Conservation (phyloP, 2,797 vertebrate genomes). For the Varecia variegata region DNA sequence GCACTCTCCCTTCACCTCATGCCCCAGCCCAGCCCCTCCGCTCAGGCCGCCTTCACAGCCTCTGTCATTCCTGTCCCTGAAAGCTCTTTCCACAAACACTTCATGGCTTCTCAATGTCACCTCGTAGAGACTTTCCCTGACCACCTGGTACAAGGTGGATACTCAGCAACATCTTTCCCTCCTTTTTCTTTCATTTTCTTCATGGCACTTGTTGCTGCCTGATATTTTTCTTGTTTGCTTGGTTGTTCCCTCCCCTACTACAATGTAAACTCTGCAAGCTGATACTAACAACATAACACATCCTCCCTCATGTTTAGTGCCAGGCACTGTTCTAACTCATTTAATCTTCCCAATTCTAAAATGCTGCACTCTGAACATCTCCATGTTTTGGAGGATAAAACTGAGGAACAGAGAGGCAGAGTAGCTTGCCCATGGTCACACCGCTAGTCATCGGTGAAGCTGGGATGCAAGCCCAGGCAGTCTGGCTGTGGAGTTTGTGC, state of each 20-base stretch:
- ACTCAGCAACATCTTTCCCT: background rate
- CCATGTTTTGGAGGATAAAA: background rate
- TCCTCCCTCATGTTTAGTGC: background rate
- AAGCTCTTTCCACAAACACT: background rate
- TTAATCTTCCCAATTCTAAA: background rate
- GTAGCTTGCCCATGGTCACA: background rate
- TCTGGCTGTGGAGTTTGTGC: background rate
- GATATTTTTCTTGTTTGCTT: background rate
- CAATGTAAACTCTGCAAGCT: background rate
- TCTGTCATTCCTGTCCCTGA: background rate
- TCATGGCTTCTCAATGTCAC: background rate
- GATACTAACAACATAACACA: background rate
- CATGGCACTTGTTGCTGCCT: background rate
- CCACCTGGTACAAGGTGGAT: background rate
- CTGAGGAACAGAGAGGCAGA: background rate
- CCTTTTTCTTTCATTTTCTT: background rate
- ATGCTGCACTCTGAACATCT: background rate
- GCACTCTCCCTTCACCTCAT: accelerated
- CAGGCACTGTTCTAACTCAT: background rate
- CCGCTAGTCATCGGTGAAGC: background rate
- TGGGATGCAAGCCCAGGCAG: background rate
- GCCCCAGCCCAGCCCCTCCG: background rate
- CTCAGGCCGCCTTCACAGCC: background rate
- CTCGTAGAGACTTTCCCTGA: background rate
- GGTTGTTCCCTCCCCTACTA: background rate